phyloP scores from a whole-genome alignment of 2,797 vertebrate genomes.

The Ptychadena robeensis region DNA sequence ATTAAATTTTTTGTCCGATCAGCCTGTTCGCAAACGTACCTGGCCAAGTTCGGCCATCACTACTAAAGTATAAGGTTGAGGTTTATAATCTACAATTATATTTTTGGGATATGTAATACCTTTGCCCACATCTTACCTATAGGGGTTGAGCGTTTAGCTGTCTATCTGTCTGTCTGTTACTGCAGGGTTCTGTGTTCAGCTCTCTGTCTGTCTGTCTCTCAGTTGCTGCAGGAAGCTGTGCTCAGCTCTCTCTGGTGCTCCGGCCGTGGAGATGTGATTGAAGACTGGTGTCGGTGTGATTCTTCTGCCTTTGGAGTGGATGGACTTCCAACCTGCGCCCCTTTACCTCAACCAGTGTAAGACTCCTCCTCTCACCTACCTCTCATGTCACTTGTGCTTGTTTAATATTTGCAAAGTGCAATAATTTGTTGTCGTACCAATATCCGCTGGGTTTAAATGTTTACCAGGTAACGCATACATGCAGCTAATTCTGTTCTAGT shows the following conservation, averaged over 20 bases:
- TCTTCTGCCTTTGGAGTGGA: constrained; percentile 91
- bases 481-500: too few relatives aligned
- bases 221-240: constrained; percentile 95
- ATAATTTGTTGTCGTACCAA: neutral
- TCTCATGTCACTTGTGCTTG: neutral
- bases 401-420: neutral
- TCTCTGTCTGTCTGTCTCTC: constrained; percentile 55
- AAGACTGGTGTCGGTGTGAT: constrained; percentile 98
- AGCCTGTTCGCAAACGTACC: too few relatives aligned
- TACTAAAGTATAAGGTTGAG: too few relatives aligned
- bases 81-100: neutral
- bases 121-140: neutral
- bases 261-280: constrained; percentile 93
- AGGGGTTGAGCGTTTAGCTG: constrained; percentile 10
- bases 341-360: constrained; percentile 91
- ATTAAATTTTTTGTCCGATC: too few relatives aligned
- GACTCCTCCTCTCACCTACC: constrained; percentile 59
- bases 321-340: constrained; percentile 93
- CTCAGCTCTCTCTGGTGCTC: constrained; percentile 98
- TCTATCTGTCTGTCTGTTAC: constrained; percentile 46
- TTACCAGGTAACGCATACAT: neutral
- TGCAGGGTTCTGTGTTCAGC: rapidly evolving
- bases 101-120: neutral
- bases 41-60: too few relatives aligned
- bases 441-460: neutral